These are phyloP conservation scores for Gastrophysa polygoni DNA, from an alignment of 2,888 invertebrate species.

Conservation along the genomic window DNA sequence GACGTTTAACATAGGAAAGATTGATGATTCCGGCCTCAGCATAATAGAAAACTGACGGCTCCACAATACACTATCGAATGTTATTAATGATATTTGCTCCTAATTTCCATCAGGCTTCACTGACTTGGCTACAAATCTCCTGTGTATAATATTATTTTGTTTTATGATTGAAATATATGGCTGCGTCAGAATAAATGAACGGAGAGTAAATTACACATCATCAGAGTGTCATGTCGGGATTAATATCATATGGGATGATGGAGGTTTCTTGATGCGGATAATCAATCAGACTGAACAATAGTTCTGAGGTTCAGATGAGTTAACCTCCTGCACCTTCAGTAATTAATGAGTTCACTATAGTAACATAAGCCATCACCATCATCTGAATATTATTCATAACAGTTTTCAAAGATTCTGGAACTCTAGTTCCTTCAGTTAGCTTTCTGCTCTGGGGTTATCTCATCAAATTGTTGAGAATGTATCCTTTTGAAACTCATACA, in stretches of 20 bases:
- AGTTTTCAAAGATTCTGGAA: too few species aligned
- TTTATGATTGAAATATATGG: conserved; percentile 38
- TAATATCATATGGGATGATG: background rate
- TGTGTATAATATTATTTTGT: conserved; percentile 36
- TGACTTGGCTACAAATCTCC: conserved; percentile 52
- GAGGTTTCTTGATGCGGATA: background rate
- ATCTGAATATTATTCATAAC: too few species aligned
- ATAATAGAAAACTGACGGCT: conserved; percentile 59
- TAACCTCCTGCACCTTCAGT: too few species aligned
- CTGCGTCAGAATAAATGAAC: background rate
- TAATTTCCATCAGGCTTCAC: conserved; percentile 54
- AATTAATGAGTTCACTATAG: too few species aligned
- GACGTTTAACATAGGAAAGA: conserved; percentile 53
- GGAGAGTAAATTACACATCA: conserved; percentile 3
- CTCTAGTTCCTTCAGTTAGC: too few species aligned
- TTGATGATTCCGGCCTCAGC: conserved; percentile 54
- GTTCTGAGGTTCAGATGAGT: too few species aligned
- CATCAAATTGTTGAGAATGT: too few species aligned
- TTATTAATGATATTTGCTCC: conserved; percentile 56
- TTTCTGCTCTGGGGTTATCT: too few species aligned
- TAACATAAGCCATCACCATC: too few species aligned
- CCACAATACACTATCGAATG: conserved; percentile 58
- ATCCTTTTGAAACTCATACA: too few species aligned
- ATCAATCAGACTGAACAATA: background rate
- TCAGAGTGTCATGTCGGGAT: background rate